phyloP scores from a whole-genome alignment of 2,888 invertebrate genomes.

The Stictocephala bisonia region DNA sequence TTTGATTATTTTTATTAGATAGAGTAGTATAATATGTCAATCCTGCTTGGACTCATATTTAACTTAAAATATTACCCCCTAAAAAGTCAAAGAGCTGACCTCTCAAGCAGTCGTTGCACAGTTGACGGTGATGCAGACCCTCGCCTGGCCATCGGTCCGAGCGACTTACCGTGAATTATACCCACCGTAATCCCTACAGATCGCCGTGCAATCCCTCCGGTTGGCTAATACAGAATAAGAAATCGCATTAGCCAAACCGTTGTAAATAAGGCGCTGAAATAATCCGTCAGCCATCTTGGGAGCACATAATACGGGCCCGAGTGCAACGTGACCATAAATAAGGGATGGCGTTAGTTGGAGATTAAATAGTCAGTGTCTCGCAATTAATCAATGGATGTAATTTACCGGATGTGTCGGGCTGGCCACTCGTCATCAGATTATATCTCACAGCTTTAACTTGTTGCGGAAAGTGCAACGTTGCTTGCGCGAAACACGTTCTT shows the following conservation, averaged over 20 bases:
- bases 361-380: slow-evolving; percentile 37
- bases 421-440: slow-evolving; percentile 35
- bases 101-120: no score
- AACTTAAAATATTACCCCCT: no score
- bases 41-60: no score
- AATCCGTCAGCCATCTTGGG: slow-evolving; percentile 38
- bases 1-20: no score
- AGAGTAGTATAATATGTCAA: no score
- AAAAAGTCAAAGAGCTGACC: no score
- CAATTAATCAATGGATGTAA: slow-evolving; percentile 37
- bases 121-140: no score
- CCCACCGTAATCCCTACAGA: slow-evolving; percentile 12
- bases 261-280: slow-evolving; percentile 28
- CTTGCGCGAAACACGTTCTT: no score
- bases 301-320: slow-evolving; percentile 14
- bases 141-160: no score
- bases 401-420: background rate
- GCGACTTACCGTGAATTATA: slow-evolving; percentile 14
- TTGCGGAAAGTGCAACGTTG: no score
- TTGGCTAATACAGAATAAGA: slow-evolving; percentile 12
- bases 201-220: background rate
- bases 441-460: no score
- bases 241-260: slow-evolving; percentile 30
- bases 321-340: slow-evolving; percentile 40
- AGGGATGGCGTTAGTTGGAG: slow-evolving; percentile 36